Conservation (phyloP, 2,797 vertebrate genomes). For the Bryconaethiops microstoma region DNA sequence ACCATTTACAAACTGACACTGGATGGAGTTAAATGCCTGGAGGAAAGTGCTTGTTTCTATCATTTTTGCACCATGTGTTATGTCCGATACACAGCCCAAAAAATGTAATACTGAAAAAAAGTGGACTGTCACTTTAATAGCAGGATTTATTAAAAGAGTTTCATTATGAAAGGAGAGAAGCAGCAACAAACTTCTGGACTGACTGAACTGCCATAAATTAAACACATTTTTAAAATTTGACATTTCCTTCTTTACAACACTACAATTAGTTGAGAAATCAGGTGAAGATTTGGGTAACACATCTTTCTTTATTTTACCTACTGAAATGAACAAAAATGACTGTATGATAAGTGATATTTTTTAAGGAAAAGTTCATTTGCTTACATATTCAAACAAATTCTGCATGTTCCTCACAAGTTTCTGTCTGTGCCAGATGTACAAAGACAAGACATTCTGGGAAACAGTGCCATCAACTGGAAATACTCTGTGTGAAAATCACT, state of each 20-base stretch:
- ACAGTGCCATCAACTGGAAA: slow-evolving; percentile 46
- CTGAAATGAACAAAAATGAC: neutral
- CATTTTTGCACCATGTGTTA: neutral
- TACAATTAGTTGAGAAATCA: neutral
- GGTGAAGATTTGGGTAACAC: neutral
- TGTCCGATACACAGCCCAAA: neutral
- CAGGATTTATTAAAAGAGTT: too few species aligned
- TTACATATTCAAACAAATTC: neutral
- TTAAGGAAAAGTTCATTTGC: neutral
- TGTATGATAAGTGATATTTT: neutral
- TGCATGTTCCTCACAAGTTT: neutral
- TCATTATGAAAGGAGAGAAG: neutral
- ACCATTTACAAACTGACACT: neutral
- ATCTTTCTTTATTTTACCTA: neutral
- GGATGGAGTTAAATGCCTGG: neutral
- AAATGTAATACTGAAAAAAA: neutral
- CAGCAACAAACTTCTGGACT: neutral
- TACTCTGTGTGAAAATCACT: slow-evolving; percentile 23
- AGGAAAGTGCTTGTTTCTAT: neutral
- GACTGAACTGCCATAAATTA: neutral
- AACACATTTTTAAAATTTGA: neutral
- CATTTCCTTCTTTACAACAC: neutral
- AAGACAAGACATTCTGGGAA: slow-evolving; percentile 17
- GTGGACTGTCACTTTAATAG: too few species aligned
- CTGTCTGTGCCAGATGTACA: slow-evolving; percentile 17